Evolutionary conservation across 2,888 invertebrate genomes (phyloP), one percentile per base, ranked within the genome.

Genomic region (Ophonus ardosiacus): DNA sequence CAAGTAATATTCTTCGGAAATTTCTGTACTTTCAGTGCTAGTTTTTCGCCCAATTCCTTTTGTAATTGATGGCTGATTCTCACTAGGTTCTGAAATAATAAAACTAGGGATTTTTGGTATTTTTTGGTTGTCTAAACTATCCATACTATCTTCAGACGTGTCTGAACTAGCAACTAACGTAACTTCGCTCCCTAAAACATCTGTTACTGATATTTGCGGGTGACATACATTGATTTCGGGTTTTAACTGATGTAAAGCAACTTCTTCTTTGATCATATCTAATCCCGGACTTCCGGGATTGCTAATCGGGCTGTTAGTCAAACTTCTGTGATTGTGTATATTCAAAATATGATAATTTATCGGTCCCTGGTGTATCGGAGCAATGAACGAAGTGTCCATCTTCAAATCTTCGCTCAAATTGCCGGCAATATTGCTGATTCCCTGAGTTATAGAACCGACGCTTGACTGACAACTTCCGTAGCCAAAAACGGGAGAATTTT

Each of bases 161-260:
- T 96, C 96, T 1, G 94, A 94, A 82, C 94, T 92, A 0, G 96
- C 96, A 0, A 96, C 95, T 1, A 97, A 89, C 0, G 96, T 96
- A 0, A 96, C 94, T 91, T 96, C 96, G 6, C 96, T 96, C 0
- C 98, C 98, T 81, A 96, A 93, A 81, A 98, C 97, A 90, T 98
- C 98, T 0, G 98, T 98, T 8, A 98, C 93, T 88, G 97, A 98
- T 86, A 98, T 98, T 91, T 97, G 97, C 0, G 98, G 98, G 90
- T 96, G 94, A 63, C 88, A 87, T 15, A 88, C 83, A 18, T 56
- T 59, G 10, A 78, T 18, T 15, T 84, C 65, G 21, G 43, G 10
- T 63, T 80, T 63, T 2, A 43, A 7, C 84, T 81, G 21, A 57
- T 68, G 81, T 15, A 56, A 0, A 0, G 94, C 94, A 86, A 95